Percentiles rank a stretch among this genome's conserved stretches.
Evolutionary conservation across 1,140 invertebrate species (phyloP).

Genomic region (Lethrus apterus): DNA sequence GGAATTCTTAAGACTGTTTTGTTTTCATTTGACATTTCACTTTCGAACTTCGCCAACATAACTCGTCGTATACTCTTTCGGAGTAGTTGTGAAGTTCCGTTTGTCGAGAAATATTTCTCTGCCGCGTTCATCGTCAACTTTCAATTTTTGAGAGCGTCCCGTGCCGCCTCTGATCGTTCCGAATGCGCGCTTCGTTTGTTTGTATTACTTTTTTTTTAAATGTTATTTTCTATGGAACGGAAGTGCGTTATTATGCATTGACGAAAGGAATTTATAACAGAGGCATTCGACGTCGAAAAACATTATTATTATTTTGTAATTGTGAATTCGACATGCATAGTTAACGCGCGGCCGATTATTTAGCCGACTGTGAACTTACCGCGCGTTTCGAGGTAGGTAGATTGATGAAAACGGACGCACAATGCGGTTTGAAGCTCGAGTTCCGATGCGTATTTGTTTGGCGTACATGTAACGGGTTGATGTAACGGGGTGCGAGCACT

Average conservation of each 20-base stretch:
- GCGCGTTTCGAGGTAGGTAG: no score
- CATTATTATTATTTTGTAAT: slow-evolving; percentile 12
- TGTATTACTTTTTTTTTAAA: no score
- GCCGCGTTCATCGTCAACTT: slow-evolving; percentile 3
- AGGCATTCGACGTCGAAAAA: slow-evolving; percentile 6
- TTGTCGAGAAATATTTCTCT: background rate
- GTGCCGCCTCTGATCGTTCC: no score
- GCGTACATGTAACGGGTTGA: background rate
- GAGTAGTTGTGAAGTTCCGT: background rate
- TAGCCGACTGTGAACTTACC: no score
- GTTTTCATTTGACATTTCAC: slow-evolving; percentile 4
- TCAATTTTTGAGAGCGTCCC: slow-evolving; percentile 5
- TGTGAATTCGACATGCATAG: slow-evolving; percentile 7
- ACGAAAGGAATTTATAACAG: slow-evolving; percentile 6
- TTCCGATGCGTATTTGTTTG: slow-evolving; percentile 1
- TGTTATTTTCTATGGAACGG: slow-evolving; percentile 4
- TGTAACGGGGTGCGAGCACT: slow-evolving; percentile 22
- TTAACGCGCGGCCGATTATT: slow-evolving; percentile 1
- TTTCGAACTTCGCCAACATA: background rate
- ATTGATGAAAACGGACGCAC: no score
- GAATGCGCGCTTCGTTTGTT: no score
- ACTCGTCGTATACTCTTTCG: background rate
- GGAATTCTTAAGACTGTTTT: no score
- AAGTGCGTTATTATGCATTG: slow-evolving; percentile 12
- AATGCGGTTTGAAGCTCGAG: no score